Evolutionary conservation across 2,888 invertebrate genomes (phyloP).

Genomic region (Autographa pulchrina): DNA sequence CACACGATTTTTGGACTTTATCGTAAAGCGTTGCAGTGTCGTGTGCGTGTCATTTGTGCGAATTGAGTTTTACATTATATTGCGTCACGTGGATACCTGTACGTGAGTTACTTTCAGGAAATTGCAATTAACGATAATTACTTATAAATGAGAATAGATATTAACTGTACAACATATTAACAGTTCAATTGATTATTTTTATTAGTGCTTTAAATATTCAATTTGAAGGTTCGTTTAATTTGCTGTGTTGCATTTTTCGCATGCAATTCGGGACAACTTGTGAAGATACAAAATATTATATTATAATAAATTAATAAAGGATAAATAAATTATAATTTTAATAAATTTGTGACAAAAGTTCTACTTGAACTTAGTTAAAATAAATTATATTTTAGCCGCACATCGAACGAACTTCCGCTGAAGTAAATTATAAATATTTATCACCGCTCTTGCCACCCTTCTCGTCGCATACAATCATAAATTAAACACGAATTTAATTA

Average conservation of each 20-base stretch:
- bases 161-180: slow-evolving; percentile 36
- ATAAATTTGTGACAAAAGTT: slow-evolving; percentile 5
- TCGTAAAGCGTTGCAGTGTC: slow-evolving; percentile 65
- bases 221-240: slow-evolving; percentile 5
- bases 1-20: slow-evolving; percentile 68
- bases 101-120: slow-evolving; percentile 61
- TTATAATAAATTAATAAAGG: slow-evolving; percentile 14
- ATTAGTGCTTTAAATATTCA: slow-evolving; percentile 21
- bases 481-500: slow-evolving; percentile 54
- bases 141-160: slow-evolving; percentile 59
- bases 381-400: slow-evolving; percentile 39
- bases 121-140: slow-evolving; percentile 64
- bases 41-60: slow-evolving; percentile 68
- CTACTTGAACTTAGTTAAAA: slow-evolving; percentile 26
- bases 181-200: slow-evolving; percentile 20
- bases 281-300: not conserved
- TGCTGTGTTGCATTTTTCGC: not conserved
- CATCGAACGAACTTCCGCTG: slow-evolving; percentile 48
- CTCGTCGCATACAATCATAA: slow-evolving; percentile 59
- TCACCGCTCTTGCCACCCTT: slow-evolving; percentile 61
- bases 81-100: slow-evolving; percentile 78
- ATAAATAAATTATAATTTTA: slow-evolving; percentile 23
- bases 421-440: slow-evolving; percentile 57
- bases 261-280: not conserved
- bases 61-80: slow-evolving; percentile 69